Percentiles rank a stretch among this genome's conserved stretches.
phyloP scores from a whole-genome alignment of 2,888 invertebrate species.

The Ernsta delagoae region DNA sequence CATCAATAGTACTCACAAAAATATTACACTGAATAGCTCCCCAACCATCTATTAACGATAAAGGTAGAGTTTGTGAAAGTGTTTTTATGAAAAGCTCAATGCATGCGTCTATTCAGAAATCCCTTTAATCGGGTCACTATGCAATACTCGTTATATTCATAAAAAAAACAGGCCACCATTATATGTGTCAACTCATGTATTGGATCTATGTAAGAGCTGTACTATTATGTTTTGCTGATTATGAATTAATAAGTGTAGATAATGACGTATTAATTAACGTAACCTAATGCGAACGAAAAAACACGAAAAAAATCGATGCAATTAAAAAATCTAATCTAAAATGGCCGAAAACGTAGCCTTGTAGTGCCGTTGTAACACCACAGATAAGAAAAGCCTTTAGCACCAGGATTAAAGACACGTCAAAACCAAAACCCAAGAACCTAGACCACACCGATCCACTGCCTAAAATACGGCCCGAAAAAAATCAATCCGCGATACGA shows the following conservation, averaged over 20 bases:
- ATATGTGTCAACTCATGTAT: constrained; percentile 4
- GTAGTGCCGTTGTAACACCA: too few relatives aligned
- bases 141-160: constrained; percentile 2
- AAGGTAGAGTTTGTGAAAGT: constrained; percentile 6
- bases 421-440: constrained; percentile 39
- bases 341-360: not conserved
- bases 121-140: constrained; percentile 28
- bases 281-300: not conserved
- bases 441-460: constrained; percentile 52
- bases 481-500: constrained; percentile 69
- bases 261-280: not conserved
- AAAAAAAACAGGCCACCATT: constrained; percentile 2
- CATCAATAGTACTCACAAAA: not conserved
- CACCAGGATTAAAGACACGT: not conserved
- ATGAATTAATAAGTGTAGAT: not conserved
- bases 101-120: constrained; percentile 26
- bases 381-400: too few relatives aligned
- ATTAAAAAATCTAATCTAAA: constrained; percentile 13
- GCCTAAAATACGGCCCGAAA: constrained; percentile 52
- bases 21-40: not conserved
- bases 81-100: constrained; percentile 16
- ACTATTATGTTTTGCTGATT: not conserved
- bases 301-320: constrained; percentile 2
- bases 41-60: not conserved
- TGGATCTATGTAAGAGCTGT: not conserved